Conservation (phyloP, 2,888 invertebrate species). For the Geophilus truncorum region DNA sequence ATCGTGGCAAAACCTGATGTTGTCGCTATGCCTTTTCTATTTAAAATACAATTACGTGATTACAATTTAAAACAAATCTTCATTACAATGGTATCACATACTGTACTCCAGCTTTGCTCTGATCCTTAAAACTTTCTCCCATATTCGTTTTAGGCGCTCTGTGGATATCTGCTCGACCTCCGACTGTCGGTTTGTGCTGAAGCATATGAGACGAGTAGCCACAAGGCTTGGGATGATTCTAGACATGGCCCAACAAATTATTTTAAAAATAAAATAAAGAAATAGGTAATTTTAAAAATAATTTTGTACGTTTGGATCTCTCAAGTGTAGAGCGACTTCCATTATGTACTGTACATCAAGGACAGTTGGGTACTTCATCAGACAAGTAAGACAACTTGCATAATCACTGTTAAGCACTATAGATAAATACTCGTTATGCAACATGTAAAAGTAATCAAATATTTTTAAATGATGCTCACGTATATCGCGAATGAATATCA, state of each 20-base stretch:
- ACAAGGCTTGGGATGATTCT: slow-evolving; percentile 36
- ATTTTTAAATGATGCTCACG: slow-evolving; percentile 49
- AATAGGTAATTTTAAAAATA: background rate
- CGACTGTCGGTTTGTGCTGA: slow-evolving; percentile 33
- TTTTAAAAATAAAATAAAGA: background rate
- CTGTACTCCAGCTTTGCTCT: background rate
- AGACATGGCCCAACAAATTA: background rate
- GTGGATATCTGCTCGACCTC: slow-evolving; percentile 36
- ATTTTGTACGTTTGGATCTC: slow-evolving; percentile 35
- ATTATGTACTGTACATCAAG: slow-evolving; percentile 61
- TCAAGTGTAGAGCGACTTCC: slow-evolving; percentile 54
- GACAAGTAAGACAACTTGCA: slow-evolving; percentile 58
- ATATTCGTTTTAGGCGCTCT: slow-evolving; percentile 28
- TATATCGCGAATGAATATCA: slow-evolving; percentile 63
- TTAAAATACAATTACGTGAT: background rate
- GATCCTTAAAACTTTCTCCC: slow-evolving; percentile 3
- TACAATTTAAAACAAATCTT: too few species aligned
- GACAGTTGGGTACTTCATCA: slow-evolving; percentile 64
- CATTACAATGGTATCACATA: background rate
- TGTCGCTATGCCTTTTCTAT: background rate
- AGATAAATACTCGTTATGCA: too few species aligned
- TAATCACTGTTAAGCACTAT: slow-evolving; percentile 61
- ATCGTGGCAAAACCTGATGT: slow-evolving; percentile 31
- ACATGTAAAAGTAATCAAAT: too few species aligned
- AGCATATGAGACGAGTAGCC: slow-evolving; percentile 34